Evolutionary conservation across 2,797 vertebrate species (phyloP).

Genomic region (Myripristis murdjan): DNA sequence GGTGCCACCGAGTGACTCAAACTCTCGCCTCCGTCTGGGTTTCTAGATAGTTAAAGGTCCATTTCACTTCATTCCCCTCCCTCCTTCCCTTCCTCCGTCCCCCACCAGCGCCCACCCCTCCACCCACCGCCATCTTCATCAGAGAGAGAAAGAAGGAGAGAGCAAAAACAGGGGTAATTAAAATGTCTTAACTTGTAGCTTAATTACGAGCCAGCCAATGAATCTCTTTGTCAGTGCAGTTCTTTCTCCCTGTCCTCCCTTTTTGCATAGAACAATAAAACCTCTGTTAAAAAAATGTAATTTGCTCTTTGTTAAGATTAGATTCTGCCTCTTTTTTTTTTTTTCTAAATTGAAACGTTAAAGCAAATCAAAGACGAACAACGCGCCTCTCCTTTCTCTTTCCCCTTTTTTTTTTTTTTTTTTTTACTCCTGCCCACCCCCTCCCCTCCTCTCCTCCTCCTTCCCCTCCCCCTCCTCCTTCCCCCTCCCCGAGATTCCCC

Average conservation of each 20-base stretch:
- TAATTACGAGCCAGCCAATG: conserved; percentile 81
- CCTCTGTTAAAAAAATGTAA: conserved; percentile 72
- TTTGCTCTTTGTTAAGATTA: conserved; percentile 84
- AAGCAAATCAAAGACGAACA: conserved; percentile 75
- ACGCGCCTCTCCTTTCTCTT: conserved; percentile 39
- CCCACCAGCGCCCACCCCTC: too few relatives aligned
- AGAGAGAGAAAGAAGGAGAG: conserved; percentile 50
- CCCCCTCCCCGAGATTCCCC: conserved; percentile 73
- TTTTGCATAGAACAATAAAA: conserved; percentile 81
- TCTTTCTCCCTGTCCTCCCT: conserved; percentile 50
- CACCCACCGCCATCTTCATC: conserved; percentile 63
- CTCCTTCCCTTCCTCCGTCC: too few relatives aligned
- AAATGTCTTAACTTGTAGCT: conserved; percentile 82
- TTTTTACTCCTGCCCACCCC: conserved; percentile 52
- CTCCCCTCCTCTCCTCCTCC: conserved; percentile 39
- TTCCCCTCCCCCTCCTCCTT: conserved; percentile 50
- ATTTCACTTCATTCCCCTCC: conserved; percentile 35
- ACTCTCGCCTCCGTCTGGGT: conserved; percentile 55
- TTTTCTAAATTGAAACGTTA: conserved; percentile 74
- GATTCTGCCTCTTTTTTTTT: conserved; percentile 68
- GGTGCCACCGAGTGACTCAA: conserved; percentile 49
- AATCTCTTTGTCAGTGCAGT: conserved; percentile 77
- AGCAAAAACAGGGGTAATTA: conserved; percentile 79
- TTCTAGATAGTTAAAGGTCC: conserved; percentile 63
- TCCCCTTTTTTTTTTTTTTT: too few relatives aligned